Percentiles rank a stretch among this genome's conserved stretches.
These are phyloP conservation scores for Brachystomella parvula DNA, from an alignment of 1,140 invertebrate species.

Conservation along the genomic window DNA sequence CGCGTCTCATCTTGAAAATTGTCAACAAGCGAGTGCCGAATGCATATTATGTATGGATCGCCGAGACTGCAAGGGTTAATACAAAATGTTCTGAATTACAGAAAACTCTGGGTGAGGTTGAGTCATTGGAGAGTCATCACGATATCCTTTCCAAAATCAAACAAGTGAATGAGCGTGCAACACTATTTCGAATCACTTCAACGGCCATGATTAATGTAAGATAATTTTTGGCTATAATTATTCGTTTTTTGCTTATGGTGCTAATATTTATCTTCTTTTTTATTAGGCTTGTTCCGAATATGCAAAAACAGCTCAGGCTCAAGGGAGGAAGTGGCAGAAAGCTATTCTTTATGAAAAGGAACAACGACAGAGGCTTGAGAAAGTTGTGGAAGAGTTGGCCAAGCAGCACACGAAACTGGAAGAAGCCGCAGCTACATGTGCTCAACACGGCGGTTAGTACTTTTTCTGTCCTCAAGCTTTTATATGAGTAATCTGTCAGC, in stretches of 20 bases:
- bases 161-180: conserved; percentile 79
- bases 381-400: conserved; percentile 94
- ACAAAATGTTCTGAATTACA: conserved; percentile 23
- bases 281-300: conserved; percentile 80
- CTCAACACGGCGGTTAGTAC: conserved; percentile 14
- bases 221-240: too few species aligned
- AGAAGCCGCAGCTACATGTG: conserved; percentile 53
- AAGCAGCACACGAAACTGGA: conserved; percentile 91
- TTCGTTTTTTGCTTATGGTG: not conserved
- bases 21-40: too few species aligned
- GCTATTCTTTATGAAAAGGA: conserved; percentile 90
- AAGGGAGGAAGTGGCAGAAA: conserved; percentile 81
- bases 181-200: conserved; percentile 85
- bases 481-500: too few species aligned
- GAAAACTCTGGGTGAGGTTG: conserved; percentile 66
- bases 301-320: conserved; percentile 71
- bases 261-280: conserved; percentile 27
- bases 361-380: conserved; percentile 84
- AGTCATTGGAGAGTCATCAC: conserved; percentile 55
- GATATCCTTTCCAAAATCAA: conserved; percentile 52
- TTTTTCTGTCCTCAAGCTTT: too few species aligned
- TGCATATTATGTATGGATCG: too few species aligned
- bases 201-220: conserved; percentile 93
- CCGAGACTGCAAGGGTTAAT: too few species aligned
- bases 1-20: too few species aligned